Base-by-base conservation (phyloP, 2,888 invertebrate genomes). In the Nephrocerus scutellatus region DNA sequence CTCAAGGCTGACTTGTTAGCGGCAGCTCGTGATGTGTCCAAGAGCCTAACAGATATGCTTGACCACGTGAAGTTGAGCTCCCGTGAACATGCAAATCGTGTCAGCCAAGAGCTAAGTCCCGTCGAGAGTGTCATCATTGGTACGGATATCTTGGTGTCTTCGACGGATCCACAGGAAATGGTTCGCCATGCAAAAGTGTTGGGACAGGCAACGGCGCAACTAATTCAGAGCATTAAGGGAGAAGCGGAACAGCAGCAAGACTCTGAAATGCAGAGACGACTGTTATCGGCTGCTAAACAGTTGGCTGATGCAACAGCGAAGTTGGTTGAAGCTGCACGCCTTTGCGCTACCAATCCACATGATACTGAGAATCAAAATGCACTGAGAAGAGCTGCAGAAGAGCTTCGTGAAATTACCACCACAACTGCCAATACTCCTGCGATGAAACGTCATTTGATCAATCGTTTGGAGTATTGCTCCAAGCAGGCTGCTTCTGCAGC, bases 271-370 rank as follows among this genome's bases (percentile, higher is more conserved):
- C 93, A 95, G 57, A 80, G 88, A 48, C 79, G 88, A 40, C 70
- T 98, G 35, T 68, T 98, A 30, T 91, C 91, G 0, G 98, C 98
- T 0, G 98, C 98, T 12, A 95, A 95, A 63, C 77, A 87, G 39
- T 63, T 89, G 29, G 97, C 97, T 0, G 96, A 97, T 66, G 97
- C 97, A 2, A 98, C 98, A 0, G 89, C 95, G 0, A 78, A 86
- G 51, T 86, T 98, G 84, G 96, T 97, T 16, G 96, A 97, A 66
- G 93, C 95, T 0, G 95, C 95, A 0, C 75, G 96, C 41, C 84
- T 88, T 36, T 95, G 95, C 64, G 91, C 93, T 0, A 83, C 84
- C 16, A 78, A 81, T 56, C 86, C 86, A 1, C 80, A 90, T 68
- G 90, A 92, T 54, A 76, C 82, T 2, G 76, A 76, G 42, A 84